Evolutionary conservation across 1,140 invertebrate genomes (phyloP), one percentile per base, ranked within the genome.

Genomic region (Eupeodes corollae): DNA sequence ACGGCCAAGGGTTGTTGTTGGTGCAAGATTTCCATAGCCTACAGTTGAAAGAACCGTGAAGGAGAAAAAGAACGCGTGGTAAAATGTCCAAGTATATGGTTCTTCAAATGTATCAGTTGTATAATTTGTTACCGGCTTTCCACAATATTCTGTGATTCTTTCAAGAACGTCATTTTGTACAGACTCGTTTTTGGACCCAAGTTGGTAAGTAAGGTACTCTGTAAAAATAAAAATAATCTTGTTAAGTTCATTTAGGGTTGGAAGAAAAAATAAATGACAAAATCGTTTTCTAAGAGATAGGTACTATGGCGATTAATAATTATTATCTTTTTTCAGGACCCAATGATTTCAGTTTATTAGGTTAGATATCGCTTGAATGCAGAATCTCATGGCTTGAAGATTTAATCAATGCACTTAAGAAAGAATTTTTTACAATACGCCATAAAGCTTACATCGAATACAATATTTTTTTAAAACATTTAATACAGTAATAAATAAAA

Each of bases 41-140:
- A 97, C 91, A 6, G 92, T 97, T 58, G 89, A 95, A 53, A 95
- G 84, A 6, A 95, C 88, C 1, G 91, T 96, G 53, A 92, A 86
- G 15, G 91, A 85, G 63, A 96, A 97, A 71, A 96, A 96, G 55
- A 95, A 83, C 0, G 90, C 84, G 67, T 94, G 90, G 58, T 92
- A 93, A 68, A 89, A 94, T 56, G 87, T 88, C 91, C 91, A 97
- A 52, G 76, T 78, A 18, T 69, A 71, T 0, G 73, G 67, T 1
- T 70, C 70, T 9, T 79, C 74, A 0, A 69, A 67, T 38, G 79
- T 75, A 49, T 74, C 73, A 0, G 73, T 75, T 11, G 74, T 78
- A 37, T 76, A 70, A 54, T 77, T 77, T 50, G 73, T 74, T 49
- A 86, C 75, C 0, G 79, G 75, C 52, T 80, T 82, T 5, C 78